Conservation (phyloP, 2,888 invertebrate species). For the Xanthorhoe designata region DNA sequence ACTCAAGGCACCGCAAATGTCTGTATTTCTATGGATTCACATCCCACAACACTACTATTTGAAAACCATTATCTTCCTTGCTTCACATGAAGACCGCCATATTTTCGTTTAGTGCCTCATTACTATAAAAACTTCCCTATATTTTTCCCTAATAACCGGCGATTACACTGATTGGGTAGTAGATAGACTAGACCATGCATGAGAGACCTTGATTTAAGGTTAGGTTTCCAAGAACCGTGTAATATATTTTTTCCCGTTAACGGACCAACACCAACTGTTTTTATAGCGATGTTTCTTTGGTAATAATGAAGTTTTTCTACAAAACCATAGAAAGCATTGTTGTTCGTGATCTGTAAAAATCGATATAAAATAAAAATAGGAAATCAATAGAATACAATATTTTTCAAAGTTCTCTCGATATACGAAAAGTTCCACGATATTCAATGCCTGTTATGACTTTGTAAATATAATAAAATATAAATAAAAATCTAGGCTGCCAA, state of each 20-base stretch:
- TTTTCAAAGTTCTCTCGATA: no score
- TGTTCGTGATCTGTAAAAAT: no score
- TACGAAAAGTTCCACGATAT: no score
- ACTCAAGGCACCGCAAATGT: background rate
- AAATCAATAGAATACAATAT: no score
- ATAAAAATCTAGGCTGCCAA: no score
- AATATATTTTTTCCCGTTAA: no score
- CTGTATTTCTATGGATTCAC: slow-evolving; percentile 6
- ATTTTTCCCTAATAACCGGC: slow-evolving; percentile 23
- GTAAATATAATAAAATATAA: no score
- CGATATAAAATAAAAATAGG: no score
- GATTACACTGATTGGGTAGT: slow-evolving; percentile 27
- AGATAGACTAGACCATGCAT: slow-evolving; percentile 20
- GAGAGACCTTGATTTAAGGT: slow-evolving; percentile 1
- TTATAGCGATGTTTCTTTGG: background rate
- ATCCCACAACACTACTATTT: background rate
- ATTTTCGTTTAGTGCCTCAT: slow-evolving; percentile 27
- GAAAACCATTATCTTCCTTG: slow-evolving; percentile 18
- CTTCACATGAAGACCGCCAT: slow-evolving; percentile 20
- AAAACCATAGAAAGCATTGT: no score
- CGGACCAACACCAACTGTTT: background rate
- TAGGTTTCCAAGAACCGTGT: slow-evolving; percentile 1
- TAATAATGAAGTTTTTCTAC: no score
- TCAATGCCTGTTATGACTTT: no score
- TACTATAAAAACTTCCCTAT: slow-evolving; percentile 30